Percentiles rank a stretch among this genome's conserved stretches.
Conservation (phyloP, 2,797 vertebrate species). For the Thalassophryne amazonica region DNA sequence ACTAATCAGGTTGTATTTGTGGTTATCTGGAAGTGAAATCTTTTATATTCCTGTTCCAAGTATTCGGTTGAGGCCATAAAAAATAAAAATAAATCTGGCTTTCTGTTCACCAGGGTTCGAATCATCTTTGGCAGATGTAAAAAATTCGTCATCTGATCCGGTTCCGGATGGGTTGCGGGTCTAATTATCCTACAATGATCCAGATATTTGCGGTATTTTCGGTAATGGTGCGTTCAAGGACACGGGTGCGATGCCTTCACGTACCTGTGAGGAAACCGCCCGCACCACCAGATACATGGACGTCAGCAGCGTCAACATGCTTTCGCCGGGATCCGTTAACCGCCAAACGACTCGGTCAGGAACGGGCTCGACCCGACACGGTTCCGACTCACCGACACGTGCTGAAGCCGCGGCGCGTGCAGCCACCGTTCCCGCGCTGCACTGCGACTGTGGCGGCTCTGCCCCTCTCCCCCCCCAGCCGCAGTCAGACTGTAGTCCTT, state of each 20-base stretch:
- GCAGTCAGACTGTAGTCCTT: too few relatives aligned
- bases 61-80: too few relatives aligned
- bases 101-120: too few relatives aligned
- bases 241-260: conserved; percentile 8
- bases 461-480: not conserved
- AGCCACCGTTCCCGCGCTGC: conserved; percentile 5
- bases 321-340: conserved; percentile 12
- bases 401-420: not conserved
- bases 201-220: not conserved
- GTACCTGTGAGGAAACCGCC: conserved; percentile 75
- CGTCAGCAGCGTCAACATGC: conserved; percentile 77
- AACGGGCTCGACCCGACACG: conserved; percentile 1
- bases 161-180: accelerated
- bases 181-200: not conserved
- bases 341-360: conserved; percentile 6
- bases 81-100: too few relatives aligned
- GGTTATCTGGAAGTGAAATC: too few relatives aligned
- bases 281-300: conserved; percentile 80
- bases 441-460: conserved; percentile 14
- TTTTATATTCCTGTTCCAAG: too few relatives aligned
- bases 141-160: accelerated
- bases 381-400: not conserved
- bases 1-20: too few relatives aligned
- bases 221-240: conserved; percentile 34
- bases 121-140: too few relatives aligned